Evolutionary conservation across 2,888 invertebrate genomes (phyloP), one percentile per base, ranked within the genome.

Genomic region (Andrena hattorfiana): DNA sequence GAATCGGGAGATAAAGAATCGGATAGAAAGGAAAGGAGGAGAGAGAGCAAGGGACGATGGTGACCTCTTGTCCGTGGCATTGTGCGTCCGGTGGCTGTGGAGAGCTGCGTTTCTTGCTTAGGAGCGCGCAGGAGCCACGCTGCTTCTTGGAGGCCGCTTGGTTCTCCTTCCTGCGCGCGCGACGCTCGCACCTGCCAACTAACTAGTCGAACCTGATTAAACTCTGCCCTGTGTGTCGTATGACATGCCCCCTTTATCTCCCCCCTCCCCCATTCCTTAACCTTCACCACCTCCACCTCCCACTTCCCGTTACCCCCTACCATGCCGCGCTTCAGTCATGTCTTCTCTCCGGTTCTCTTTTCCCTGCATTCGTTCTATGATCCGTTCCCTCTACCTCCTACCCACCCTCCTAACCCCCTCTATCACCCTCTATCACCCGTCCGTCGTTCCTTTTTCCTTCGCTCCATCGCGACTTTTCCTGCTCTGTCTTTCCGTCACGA

Each of bases 121-220:
- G 56, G 62, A 68, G 69, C 68, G 49, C 66, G 81, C 72, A 71
- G 75, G 83, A 83, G 83, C 64, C 77, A 80, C 83, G 81, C 77
- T 75, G 77, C 76, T 90, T 90, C 89, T 88, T 60, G 88, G 89
- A 90, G 82, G 79, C 83, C 72, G 83, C 76, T 88, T 66, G 84
- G 71, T 77, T 75, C 81, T 88, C 73, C 83, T 82, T 82, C 67
- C 73, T 66, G 82, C 81, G 60, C 76, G 77, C 80, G 77, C 83
- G 75, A 83, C 71, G 72, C 87, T 92, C 92, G 93, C 93, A 93
- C 93, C 92, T 93, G 93, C 91, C 91, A 90, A 91, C 92, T 92
- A 93, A 92, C 93, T 93, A 93, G 93, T 93, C 92, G 93, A 93
- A 93, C 93, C 93, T 93, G 93, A 93, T 93, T 93, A 93, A 93